Conservation (phyloP, 2,797 vertebrate genomes). For the Discoglossus pictus region DNA sequence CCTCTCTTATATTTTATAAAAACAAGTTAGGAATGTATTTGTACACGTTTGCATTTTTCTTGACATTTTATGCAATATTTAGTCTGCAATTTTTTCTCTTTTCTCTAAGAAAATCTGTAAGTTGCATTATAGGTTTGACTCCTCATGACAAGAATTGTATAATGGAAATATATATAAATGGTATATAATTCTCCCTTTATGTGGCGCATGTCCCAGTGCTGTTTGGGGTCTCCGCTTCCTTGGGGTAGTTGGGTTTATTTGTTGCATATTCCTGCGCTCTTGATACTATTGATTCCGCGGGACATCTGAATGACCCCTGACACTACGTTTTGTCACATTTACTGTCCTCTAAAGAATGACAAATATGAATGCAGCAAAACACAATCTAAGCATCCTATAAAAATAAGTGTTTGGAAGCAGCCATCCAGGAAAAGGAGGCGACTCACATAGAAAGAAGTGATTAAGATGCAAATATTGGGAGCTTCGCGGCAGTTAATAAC, state of each 20-base stretch:
- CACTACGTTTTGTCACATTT: slow-evolving; percentile 45
- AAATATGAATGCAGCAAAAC: slow-evolving; percentile 27
- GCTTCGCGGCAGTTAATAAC: slow-evolving; percentile 45
- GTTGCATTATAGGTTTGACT: no score
- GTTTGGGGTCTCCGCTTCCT: slow-evolving; percentile 5
- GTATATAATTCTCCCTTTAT: no score
- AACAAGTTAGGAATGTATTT: no score
- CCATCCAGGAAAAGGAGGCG: slow-evolving; percentile 61
- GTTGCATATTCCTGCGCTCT: slow-evolving; percentile 28
- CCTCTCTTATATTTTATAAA: no score
- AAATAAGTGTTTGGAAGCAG: slow-evolving; percentile 63
- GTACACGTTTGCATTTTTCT: no score
- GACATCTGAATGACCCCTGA: slow-evolving; percentile 35
- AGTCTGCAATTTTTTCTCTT: no score
- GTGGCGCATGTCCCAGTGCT: no score
- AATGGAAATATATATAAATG: no score
- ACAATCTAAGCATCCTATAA: slow-evolving; percentile 58
- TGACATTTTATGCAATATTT: no score
- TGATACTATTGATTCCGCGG: slow-evolving; percentile 35
- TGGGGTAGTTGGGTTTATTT: slow-evolving; percentile 11
- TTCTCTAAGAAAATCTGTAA: no score
- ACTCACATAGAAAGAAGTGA: slow-evolving; percentile 50
- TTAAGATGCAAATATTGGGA: slow-evolving; percentile 59
- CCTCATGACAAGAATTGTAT: no score
- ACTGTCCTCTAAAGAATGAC: slow-evolving; percentile 46